Percentiles rank a stretch among this genome's conserved stretches.
Evolutionary conservation across 2,888 invertebrate species (phyloP).

Genomic region (Hypolimnas misippus): DNA sequence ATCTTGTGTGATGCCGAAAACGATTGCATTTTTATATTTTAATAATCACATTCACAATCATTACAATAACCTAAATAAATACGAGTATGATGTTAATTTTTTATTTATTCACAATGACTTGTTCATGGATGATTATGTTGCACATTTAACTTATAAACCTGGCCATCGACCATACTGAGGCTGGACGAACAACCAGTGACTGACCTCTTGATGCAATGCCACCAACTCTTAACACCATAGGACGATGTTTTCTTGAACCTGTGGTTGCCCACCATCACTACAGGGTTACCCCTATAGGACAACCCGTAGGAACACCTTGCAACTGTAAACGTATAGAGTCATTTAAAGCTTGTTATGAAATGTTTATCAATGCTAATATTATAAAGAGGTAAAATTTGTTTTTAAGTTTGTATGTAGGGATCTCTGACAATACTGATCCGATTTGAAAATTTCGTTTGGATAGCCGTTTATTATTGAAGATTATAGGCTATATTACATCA

Average conservation of each 20-base stretch:
- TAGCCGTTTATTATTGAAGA: too few species aligned
- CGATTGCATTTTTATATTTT: too few species aligned
- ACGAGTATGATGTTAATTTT: too few species aligned
- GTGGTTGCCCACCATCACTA: constrained; percentile 48
- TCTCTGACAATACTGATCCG: background rate
- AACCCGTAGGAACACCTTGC: constrained; percentile 29
- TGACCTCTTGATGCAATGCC: constrained; percentile 54
- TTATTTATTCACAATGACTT: background rate
- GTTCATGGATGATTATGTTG: constrained; percentile 46
- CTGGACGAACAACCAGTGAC: constrained; percentile 50
- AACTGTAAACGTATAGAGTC: background rate
- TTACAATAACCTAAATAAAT: too few species aligned
- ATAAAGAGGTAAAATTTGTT: too few species aligned
- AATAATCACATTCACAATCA: too few species aligned
- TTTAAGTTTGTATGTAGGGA: too few species aligned
- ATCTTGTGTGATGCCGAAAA: too few species aligned
- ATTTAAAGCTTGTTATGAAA: background rate
- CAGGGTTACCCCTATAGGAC: constrained; percentile 51
- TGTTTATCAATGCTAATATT: background rate
- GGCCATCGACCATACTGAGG: constrained; percentile 33
- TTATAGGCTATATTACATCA: too few species aligned
- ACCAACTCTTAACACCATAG: constrained; percentile 50
- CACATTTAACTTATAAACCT: constrained; percentile 43
- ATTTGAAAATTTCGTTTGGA: too few species aligned
- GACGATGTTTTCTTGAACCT: constrained; percentile 50